Evolutionary conservation across 2,797 vertebrate genomes (phyloP).

Genomic region (Sebastiscus albofasciatus): DNA sequence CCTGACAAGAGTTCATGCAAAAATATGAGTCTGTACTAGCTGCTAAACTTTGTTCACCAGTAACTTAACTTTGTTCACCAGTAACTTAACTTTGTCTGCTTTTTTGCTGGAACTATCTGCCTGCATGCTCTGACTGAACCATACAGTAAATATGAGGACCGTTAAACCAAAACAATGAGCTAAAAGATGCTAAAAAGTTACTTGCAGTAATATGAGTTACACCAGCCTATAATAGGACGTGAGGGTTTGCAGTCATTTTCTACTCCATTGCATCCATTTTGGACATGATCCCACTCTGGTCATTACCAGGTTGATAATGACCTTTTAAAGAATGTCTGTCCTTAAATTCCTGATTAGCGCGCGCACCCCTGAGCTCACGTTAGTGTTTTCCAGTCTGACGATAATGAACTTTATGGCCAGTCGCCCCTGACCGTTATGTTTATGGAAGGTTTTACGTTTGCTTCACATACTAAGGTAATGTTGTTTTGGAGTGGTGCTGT

Average conservation of each 20-base stretch:
- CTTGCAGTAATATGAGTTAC: background rate
- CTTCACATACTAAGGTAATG: background rate
- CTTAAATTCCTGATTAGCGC: constrained; percentile 8
- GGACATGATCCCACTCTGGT: background rate
- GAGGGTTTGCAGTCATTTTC: background rate
- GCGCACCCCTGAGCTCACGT: background rate
- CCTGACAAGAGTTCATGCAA: background rate
- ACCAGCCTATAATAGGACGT: background rate
- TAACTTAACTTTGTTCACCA: background rate
- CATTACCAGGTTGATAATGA: constrained; percentile 32
- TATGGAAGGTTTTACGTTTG: background rate
- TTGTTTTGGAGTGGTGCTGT: background rate
- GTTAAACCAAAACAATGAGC: background rate
- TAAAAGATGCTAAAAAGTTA: background rate
- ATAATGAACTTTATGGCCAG: constrained; percentile 20
- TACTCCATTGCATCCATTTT: background rate
- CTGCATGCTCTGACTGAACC: background rate
- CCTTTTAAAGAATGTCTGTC: constrained; percentile 31
- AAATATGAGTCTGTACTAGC: background rate
- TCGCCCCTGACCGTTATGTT: background rate
- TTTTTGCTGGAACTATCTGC: background rate
- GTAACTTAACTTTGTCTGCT: background rate
- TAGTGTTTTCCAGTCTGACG: constrained; percentile 9
- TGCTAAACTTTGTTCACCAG: background rate
- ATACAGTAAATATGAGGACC: background rate